Conservation (phyloP, 2,888 invertebrate species). For the Sarcophaga subvicina region DNA sequence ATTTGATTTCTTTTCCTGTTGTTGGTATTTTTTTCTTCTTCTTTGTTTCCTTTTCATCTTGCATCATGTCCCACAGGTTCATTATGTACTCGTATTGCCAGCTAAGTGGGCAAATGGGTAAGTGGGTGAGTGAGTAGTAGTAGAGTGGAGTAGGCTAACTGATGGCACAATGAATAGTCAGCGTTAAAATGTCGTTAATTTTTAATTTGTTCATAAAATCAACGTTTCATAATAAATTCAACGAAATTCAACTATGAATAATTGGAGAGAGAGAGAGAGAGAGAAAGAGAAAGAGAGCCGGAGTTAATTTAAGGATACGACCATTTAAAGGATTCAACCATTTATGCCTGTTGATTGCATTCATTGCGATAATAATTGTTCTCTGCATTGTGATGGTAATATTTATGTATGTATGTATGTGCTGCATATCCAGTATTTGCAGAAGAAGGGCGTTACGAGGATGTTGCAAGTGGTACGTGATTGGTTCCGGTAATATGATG, state of each 20-base stretch:
- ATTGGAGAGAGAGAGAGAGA: background rate
- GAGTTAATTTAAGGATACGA: constrained; percentile 40
- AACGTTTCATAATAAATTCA: constrained; percentile 28
- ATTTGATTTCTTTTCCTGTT: too few relatives aligned
- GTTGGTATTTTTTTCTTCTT: background rate
- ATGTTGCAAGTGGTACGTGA: too few relatives aligned
- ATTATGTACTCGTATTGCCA: too few relatives aligned
- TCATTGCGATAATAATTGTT: constrained; percentile 1
- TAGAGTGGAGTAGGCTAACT: background rate
- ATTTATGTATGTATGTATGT: too few relatives aligned
- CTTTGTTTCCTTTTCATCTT: background rate
- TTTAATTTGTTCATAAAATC: constrained; percentile 28
- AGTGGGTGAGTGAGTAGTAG: background rate
- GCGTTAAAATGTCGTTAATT: constrained; percentile 47
- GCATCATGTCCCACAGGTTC: too few relatives aligned
- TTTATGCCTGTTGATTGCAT: constrained; percentile 33
- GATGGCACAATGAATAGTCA: too few relatives aligned
- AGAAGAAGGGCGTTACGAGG: too few relatives aligned
- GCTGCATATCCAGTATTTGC: too few relatives aligned
- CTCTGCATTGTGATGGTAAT: too few relatives aligned
- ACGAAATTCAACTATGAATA: constrained; percentile 40
- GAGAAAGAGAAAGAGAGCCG: too few relatives aligned
- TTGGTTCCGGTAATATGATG: background rate
- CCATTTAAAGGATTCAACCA: background rate
- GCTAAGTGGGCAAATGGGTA: too few relatives aligned